Base-by-base conservation (phyloP, 2,113 vertebrate species). In the Microcebus jonahi region DNA sequence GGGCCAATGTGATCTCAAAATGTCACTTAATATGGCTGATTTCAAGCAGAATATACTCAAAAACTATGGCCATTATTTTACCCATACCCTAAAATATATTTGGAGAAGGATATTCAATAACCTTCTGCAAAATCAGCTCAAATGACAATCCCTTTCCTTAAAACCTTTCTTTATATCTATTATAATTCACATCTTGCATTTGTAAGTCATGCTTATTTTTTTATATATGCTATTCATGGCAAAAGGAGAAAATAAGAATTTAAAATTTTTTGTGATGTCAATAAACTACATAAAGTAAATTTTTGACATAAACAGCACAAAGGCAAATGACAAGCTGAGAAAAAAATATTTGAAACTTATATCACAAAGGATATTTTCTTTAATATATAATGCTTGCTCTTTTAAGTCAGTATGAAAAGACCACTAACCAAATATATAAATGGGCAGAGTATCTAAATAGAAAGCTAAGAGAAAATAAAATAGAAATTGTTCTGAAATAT, bases 401-500 rank as follows among this genome's bases (percentile, higher is more conserved):
- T 65, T 3, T 12, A 42, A 42, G 42, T 77, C 42, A 65, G 5
- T 39, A 34, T 50, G 13, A 67, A 90, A 53, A 70, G 5, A 91
- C 18, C 13, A 42, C 13, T 23, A 36, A 4, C 14, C 21, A 23
- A 86, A 76, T 42, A 59, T 1, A 42, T 39, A 90, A 57, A 31
- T 39, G 25, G 18, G 9, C 5, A 70, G 65, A 82, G 10, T 8
- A 57, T 36, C 25, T 42, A 73, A 84, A 85, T 5, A 86, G 21
- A 93, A 92, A 95, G 6, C 29, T 55, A 90, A 48, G 7, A 92
- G 14, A 71, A 95, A 89, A 42, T 14, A 75, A 96, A 92, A 55
- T 57, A 87, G 2, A 59, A 50, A 55, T 71, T 63, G 3, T 94
- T 85, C 31, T 80, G 45, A 95, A 84, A 93, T 18, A 7, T 61